These are phyloP conservation scores for Cephus pygmeus DNA, from an alignment of 2,888 invertebrate genomes.

Conservation along the genomic window DNA sequence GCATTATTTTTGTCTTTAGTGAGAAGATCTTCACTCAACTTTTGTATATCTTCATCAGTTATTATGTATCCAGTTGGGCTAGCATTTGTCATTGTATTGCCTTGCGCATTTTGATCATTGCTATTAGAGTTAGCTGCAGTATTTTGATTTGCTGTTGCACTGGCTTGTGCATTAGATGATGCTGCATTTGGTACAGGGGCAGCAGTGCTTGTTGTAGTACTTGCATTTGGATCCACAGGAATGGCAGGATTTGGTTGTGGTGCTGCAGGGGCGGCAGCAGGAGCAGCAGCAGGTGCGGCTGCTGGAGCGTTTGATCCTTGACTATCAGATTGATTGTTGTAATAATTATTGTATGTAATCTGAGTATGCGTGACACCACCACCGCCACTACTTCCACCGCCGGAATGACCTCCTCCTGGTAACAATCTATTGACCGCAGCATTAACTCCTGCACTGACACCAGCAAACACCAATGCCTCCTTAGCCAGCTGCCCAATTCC, in stretches of 20 bases:
- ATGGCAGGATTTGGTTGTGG: constrained; percentile 13
- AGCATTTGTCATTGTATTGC: constrained; percentile 31
- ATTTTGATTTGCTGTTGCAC: constrained; percentile 8
- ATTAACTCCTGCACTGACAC: constrained; percentile 61
- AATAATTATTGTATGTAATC: constrained; percentile 62
- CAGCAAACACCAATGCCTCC: constrained; percentile 61
- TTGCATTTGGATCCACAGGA: constrained; percentile 1
- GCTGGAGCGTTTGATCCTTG: constrained; percentile 18
- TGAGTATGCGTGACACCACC: constrained; percentile 43
- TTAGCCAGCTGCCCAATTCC: constrained; percentile 63
- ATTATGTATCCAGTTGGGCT: constrained; percentile 62
- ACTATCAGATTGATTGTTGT: constrained; percentile 53
- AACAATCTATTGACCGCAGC: constrained; percentile 59
- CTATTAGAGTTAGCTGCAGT: not conserved
- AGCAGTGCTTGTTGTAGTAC: constrained; percentile 8
- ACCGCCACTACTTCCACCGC: constrained; percentile 17
- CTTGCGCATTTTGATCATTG: not conserved
- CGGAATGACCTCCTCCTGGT: constrained; percentile 48
- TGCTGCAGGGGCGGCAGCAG: constrained; percentile 15
- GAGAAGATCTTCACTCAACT: constrained; percentile 78
- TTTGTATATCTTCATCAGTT: constrained; percentile 74
- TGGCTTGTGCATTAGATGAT: constrained; percentile 9
- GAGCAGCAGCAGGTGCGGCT: constrained; percentile 10
- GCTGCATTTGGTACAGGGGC: constrained; percentile 26
- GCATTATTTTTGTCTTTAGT: constrained; percentile 81